Conservation (phyloP, 2,888 invertebrate genomes). For the Choristoneura rosaceana region DNA sequence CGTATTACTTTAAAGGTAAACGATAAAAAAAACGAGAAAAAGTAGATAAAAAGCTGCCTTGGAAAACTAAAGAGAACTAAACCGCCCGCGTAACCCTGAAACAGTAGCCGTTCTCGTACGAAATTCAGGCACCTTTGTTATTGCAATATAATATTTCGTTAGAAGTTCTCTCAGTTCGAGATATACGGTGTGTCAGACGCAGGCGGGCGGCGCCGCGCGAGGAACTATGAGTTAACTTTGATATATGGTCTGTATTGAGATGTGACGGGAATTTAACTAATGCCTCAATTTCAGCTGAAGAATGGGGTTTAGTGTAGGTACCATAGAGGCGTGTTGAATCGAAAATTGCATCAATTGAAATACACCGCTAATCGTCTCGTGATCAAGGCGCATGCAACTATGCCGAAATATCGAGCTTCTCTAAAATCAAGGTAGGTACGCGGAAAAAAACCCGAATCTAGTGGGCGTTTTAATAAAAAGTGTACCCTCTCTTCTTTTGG, state of each 20-base stretch:
- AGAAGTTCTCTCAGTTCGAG: conserved; percentile 7
- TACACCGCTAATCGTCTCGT: too few species aligned
- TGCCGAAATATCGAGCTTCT: too few species aligned
- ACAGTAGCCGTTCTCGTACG: background rate
- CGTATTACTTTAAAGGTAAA: too few species aligned
- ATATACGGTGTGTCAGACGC: conserved; percentile 8
- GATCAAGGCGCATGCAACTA: too few species aligned
- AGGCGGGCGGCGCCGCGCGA: conserved; percentile 4
- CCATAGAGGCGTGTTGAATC: too few species aligned
- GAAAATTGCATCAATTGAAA: too few species aligned
- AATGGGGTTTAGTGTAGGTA: background rate
- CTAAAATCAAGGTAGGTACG: too few species aligned
- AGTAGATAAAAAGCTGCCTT: background rate
- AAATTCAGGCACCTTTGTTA: background rate
- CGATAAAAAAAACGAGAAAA: background rate
- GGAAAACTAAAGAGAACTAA: background rate
- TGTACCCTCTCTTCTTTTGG: too few species aligned
- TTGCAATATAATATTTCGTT: conserved; percentile 8
- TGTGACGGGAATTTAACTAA: conserved; percentile 5
- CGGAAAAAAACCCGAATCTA: too few species aligned
- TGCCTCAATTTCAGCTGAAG: background rate
- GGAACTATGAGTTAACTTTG: conserved; percentile 5
- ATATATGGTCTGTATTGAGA: conserved; percentile 1
- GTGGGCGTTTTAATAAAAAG: too few species aligned
- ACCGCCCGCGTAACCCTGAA: background rate